Conservation (phyloP, 1,140 invertebrate species). For the Sycophaga agraensis region DNA sequence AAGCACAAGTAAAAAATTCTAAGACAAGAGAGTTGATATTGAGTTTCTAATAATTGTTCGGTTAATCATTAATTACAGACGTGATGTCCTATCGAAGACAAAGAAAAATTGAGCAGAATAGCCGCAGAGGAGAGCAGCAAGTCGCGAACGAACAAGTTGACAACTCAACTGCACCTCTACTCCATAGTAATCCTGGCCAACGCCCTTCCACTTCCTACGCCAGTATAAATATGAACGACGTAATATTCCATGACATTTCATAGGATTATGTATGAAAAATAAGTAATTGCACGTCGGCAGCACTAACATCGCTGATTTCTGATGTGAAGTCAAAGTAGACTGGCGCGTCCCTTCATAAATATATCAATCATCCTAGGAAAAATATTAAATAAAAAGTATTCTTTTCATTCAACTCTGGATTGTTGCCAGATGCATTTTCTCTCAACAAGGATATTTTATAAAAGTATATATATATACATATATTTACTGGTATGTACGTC, state of each 20-base stretch:
- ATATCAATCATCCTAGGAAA: background rate
- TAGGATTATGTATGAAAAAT: conserved; percentile 1
- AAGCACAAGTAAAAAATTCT: too few species aligned
- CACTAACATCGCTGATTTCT: conserved; percentile 1
- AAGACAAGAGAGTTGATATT: too few species aligned
- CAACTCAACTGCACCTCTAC: conserved; percentile 47
- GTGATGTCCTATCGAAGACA: conserved; percentile 50
- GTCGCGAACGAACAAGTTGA: conserved; percentile 25
- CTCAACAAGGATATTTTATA: conserved; percentile 8
- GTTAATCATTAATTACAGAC: conserved; percentile 40
- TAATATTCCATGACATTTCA: conserved; percentile 28
- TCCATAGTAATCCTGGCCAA: conserved; percentile 45
- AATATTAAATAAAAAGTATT: conserved; percentile 12
- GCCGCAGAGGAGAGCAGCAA: conserved; percentile 29
- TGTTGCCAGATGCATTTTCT: conserved; percentile 7
- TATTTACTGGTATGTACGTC: too few species aligned
- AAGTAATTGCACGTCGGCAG: background rate
- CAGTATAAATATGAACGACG: conserved; percentile 46
- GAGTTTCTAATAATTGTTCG: background rate
- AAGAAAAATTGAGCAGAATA: conserved; percentile 33
- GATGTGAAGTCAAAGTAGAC: background rate
- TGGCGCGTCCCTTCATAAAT: conserved; percentile 6
- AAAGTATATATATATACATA: conserved; percentile 25
- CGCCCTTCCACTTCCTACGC: conserved; percentile 55
- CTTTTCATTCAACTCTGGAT: conserved; percentile 4